A percentile compares a stretch with the other conserved stretches of the same genome.
phyloP scores from a whole-genome alignment of 2,888 invertebrate species.

The Agrilus mali region DNA sequence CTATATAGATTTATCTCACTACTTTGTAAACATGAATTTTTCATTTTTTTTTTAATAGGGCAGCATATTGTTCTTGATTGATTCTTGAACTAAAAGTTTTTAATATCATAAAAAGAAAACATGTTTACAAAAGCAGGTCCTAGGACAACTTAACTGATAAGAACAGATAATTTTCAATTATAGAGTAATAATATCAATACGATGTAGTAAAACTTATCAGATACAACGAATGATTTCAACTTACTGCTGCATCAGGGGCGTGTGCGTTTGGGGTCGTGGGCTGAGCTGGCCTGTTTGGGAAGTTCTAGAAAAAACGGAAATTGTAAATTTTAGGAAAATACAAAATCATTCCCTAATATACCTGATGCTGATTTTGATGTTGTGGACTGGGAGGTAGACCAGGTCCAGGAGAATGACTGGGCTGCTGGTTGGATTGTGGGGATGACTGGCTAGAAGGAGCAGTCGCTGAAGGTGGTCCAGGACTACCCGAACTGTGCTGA shows the following conservation, averaged over 20 bases:
- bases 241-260: slow-evolving; percentile 62
- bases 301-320: slow-evolving; percentile 39
- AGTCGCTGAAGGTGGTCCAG: slow-evolving; percentile 25
- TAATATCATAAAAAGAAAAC: no score
- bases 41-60: no score
- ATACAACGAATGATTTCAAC: slow-evolving; percentile 32
- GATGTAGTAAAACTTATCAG: no score
- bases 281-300: slow-evolving; percentile 58
- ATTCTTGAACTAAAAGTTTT: no score
- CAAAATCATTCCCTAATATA: slow-evolving; percentile 9
- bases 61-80: no score
- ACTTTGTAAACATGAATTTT: no score
- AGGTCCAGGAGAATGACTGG: slow-evolving; percentile 37
- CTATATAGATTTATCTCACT: no score
- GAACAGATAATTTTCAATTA: no score
- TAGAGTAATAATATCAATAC: no score
- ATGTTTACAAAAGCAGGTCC: no score
- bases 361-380: slow-evolving; percentile 37
- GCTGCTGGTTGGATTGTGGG: slow-evolving; percentile 31
- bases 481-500: slow-evolving; percentile 28
- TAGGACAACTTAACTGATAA: no score
- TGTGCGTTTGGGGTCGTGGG: slow-evolving; percentile 68
- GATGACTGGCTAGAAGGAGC: slow-evolving; percentile 32
- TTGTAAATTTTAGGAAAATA: no score
- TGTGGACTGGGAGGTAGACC: slow-evolving; percentile 45